Percentiles rank a stretch among this genome's conserved stretches.
phyloP scores from a whole-genome alignment of 2,113 vertebrate species.

The Forbesichthys papilliferus region DNA sequence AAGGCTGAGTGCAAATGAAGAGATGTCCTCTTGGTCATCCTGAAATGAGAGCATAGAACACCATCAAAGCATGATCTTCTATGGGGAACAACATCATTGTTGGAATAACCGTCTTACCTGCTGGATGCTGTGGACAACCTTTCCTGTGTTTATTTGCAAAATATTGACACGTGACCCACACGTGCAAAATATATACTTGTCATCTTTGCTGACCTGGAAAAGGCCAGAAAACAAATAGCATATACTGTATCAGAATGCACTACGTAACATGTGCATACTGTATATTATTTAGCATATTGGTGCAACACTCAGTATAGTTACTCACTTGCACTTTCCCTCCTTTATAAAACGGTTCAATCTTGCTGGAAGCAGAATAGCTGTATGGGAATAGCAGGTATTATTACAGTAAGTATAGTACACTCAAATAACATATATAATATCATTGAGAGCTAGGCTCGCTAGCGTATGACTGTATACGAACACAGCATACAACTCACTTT shows the following conservation, averaged over 20 bases:
- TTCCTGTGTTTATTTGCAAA: constrained; percentile 84
- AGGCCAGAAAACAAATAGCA: constrained; percentile 4
- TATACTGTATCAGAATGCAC: background rate
- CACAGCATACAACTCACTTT: constrained; percentile 64
- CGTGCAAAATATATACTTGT: constrained; percentile 86
- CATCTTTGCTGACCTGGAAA: constrained; percentile 84
- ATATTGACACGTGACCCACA: constrained; percentile 86
- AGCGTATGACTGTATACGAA: constrained; percentile 17
- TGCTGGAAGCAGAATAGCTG: constrained; percentile 84
- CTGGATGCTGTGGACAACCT: constrained; percentile 80
- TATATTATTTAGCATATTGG: too few relatives aligned
- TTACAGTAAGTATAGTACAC: background rate
- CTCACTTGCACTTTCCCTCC: constrained; percentile 93
- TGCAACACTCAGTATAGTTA: background rate
- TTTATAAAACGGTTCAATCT: constrained; percentile 95
- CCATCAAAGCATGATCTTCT: background rate
- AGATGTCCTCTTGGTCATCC: constrained; percentile 95
- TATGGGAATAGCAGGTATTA: background rate
- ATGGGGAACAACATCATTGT: background rate
- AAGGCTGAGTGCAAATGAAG: constrained; percentile 84
- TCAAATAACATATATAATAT: background rate
- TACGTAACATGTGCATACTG: background rate
- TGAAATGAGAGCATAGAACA: constrained; percentile 38
- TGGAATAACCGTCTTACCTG: constrained; percentile 74
- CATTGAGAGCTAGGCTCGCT: background rate